Percentiles rank a stretch among this genome's conserved stretches.
Evolutionary conservation across 2,888 invertebrate genomes (phyloP).

Genomic region (Nycteola revayana): DNA sequence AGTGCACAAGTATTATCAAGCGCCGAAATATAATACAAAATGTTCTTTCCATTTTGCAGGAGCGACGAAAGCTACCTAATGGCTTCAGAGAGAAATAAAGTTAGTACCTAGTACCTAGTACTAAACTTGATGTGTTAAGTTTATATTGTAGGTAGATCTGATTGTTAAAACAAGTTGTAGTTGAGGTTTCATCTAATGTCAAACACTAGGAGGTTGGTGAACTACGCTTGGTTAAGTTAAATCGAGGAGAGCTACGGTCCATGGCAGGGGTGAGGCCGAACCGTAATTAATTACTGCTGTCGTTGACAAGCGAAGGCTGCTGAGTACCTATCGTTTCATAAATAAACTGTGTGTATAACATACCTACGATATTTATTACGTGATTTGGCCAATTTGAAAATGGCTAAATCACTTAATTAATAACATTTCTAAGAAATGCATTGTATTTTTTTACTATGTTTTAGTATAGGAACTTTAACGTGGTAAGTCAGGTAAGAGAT

Average conservation of each 20-base stretch:
- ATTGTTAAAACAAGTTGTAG: conserved; percentile 13
- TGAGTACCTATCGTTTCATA: conserved; percentile 58
- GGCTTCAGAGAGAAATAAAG: conserved; percentile 24
- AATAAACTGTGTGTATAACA: conserved; percentile 47
- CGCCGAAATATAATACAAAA: conserved; percentile 37
- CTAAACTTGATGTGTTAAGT: conserved; percentile 16
- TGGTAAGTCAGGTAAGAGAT: no score
- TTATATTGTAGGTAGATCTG: conserved; percentile 11
- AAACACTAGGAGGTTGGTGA: conserved; percentile 53
- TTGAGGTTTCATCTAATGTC: conserved; percentile 46
- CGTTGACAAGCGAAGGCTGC: conserved; percentile 66
- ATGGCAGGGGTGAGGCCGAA: conserved; percentile 43
- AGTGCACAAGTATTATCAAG: conserved; percentile 33
- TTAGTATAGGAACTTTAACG: no score
- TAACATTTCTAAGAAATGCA: no score
- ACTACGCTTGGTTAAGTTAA: conserved; percentile 67
- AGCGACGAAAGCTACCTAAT: conserved; percentile 16
- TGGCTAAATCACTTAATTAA: no score
- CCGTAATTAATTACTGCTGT: conserved; percentile 76
- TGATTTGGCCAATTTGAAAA: no score
- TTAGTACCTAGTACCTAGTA: no score
- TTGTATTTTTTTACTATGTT: no score
- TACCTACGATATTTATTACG: no score
- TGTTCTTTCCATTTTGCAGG: conserved; percentile 29
- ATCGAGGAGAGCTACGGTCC: conserved; percentile 43